These are phyloP conservation scores for Hypocryptadius cinnamomeus DNA, from an alignment of 2,113 vertebrate species.

Conservation along the genomic window DNA sequence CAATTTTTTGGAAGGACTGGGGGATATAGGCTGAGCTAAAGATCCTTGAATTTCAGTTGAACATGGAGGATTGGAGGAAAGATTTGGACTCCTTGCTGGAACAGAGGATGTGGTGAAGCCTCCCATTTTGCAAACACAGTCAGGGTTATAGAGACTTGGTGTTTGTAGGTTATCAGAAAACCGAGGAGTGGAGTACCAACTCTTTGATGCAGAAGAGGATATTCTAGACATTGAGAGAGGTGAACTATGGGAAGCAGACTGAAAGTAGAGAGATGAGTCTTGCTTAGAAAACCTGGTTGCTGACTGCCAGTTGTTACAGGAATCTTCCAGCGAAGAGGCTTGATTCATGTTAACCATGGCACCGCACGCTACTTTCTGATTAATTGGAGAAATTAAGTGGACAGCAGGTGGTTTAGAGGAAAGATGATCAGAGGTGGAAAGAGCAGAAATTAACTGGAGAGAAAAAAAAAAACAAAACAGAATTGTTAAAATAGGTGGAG, in stretches of 20 bases:
- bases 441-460: constrained; percentile 72
- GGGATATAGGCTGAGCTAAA: constrained; percentile 36
- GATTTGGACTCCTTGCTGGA: background rate
- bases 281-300: constrained; percentile 44
- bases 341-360: constrained; percentile 40
- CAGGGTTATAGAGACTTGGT: background rate
- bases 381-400: constrained; percentile 73
- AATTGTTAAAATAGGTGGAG: constrained; percentile 54
- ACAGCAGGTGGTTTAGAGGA: constrained; percentile 69
- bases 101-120: background rate
- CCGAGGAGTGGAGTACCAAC: background rate
- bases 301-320: constrained; percentile 56
- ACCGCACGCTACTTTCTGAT: constrained; percentile 55
- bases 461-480: constrained; percentile 67
- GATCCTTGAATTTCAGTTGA: constrained; percentile 61
- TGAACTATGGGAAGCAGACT: constrained; percentile 43
- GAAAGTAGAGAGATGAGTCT: constrained; percentile 61
- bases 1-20: constrained; percentile 64
- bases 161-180: background rate
- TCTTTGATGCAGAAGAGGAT: background rate
- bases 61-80: background rate
- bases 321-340: constrained; percentile 65
- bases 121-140: background rate
- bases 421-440: constrained; percentile 70
- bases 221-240: constrained; percentile 4